Conservation (phyloP, 2,888 invertebrate species). For the Campoplex capitator region DNA sequence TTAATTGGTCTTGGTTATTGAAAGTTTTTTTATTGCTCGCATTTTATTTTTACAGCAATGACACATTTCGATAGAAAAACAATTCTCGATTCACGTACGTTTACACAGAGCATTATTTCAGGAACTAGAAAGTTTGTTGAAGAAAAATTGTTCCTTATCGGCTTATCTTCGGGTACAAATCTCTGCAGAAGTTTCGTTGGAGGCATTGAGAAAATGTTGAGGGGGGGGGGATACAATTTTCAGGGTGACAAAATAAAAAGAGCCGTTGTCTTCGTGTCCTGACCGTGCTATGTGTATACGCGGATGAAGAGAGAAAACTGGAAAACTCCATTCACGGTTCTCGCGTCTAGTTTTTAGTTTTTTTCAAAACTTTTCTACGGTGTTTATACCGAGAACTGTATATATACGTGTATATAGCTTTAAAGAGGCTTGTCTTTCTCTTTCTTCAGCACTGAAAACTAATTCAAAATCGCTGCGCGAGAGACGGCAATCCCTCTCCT, state of each 20-base stretch:
- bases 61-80: not conserved
- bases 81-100: not conserved
- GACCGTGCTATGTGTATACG: not conserved
- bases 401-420: not conserved
- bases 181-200: conserved; percentile 47
- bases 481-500: conserved; percentile 57
- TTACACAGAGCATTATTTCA: not conserved
- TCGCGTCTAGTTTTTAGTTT: conserved; percentile 57
- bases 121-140: not conserved
- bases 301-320: conserved; percentile 38
- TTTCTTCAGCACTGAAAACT: conserved; percentile 59
- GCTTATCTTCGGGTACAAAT: conserved; percentile 48
- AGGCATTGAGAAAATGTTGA: conserved; percentile 28
- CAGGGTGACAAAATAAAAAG: conserved; percentile 21
- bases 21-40: not conserved
- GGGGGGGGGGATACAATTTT: conserved; percentile 36
- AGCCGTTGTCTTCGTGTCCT: conserved; percentile 44
- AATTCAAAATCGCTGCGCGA: conserved; percentile 66
- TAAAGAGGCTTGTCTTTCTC: conserved; percentile 2
- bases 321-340: conserved; percentile 30
- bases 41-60: not conserved
- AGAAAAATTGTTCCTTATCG: conserved; percentile 18
- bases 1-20: not conserved
- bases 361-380: conserved; percentile 41
- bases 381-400: not conserved